phyloP scores from a whole-genome alignment of 2,888 invertebrate genomes.

The Thymelicus sylvestris region DNA sequence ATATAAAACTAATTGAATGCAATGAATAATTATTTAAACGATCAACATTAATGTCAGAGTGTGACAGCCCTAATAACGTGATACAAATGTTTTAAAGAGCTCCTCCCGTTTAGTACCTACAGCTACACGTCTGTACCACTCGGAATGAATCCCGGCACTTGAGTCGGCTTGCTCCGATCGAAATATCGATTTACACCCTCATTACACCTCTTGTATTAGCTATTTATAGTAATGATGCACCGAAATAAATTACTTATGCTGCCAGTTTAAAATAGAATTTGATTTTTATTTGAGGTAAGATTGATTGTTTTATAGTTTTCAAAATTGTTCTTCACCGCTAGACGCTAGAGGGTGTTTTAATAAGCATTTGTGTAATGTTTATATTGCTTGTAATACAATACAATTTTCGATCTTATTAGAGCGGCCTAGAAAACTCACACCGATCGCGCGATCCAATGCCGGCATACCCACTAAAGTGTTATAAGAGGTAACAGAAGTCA shows the following conservation, averaged over 20 bases:
- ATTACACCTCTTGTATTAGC: constrained; percentile 27
- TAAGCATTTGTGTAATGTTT: too few relatives aligned
- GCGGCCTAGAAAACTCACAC: too few relatives aligned
- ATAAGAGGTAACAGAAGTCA: too few relatives aligned
- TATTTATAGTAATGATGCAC: constrained; percentile 27
- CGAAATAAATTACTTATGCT: constrained; percentile 18
- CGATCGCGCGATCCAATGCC: too few relatives aligned
- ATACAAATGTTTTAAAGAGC: constrained; percentile 63
- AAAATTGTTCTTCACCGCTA: too few relatives aligned
- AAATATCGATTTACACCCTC: constrained; percentile 57
- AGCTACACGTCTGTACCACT: constrained; percentile 46
- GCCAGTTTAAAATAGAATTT: background rate
- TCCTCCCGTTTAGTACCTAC: constrained; percentile 65
- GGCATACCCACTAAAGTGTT: too few relatives aligned
- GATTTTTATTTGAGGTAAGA: background rate
- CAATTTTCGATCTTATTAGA: too few relatives aligned
- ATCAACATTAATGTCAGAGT: background rate
- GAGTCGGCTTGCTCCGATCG: constrained; percentile 50
- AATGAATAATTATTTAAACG: too few relatives aligned
- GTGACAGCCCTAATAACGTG: constrained; percentile 45
- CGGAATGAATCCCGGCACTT: constrained; percentile 70
- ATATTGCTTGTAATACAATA: too few relatives aligned
- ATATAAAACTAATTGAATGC: too few relatives aligned
- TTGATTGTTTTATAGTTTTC: too few relatives aligned
- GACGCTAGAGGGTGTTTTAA: too few relatives aligned